Base-by-base conservation (phyloP, 2,888 invertebrate genomes). In the Diarsia mendica region DNA sequence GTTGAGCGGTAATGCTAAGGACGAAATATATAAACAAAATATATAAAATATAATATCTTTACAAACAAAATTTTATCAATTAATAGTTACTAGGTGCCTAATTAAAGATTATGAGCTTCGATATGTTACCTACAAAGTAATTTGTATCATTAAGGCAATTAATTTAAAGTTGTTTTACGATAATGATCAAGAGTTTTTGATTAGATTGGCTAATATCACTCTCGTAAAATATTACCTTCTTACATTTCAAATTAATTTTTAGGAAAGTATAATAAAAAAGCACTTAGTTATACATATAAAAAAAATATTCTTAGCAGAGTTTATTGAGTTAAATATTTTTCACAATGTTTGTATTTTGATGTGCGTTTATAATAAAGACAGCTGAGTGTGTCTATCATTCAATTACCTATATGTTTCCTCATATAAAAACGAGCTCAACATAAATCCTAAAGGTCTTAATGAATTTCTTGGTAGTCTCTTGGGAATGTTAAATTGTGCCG, bases 401-500 rank as follows among this genome's bases (percentile, higher is more conserved):
- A 20, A 13, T 5, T 5, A 20, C 28, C 10, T 39, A 18, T 18
- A n/a, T 15, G 5, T 46, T 55, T 23, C 23, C 10, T 60, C 9
- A 15, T 39, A 75, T n/a, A n/a, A 55, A 60, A 33, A 48, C 8
- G 13, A 9, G 13, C 20, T 15, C 46, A 51, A 44, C 18, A 55
- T 28, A 60, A 66, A 72, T 61, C 44, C 48, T 20, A 61, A 58
- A n/a, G 15, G 28, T 46, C 53, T 13, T 13, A 49, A 11, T 23
- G 15, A 60, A 80, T 66, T 61, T 44, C 10, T 66, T 15, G 15
- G 28, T 3, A n/a, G 48, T 53, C 33, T 20, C 53, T 13, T 13
- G 20, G 48, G 67, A 46, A 60, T n/a, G n/a, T 67, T 28, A 48
- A 58, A 75, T 55, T 51, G 15, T 55, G 23, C 53, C 1, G 49